Percentiles rank a stretch among this genome's conserved stretches.
Conservation (phyloP, 2,888 invertebrate genomes). For the Malacosoma neustria region DNA sequence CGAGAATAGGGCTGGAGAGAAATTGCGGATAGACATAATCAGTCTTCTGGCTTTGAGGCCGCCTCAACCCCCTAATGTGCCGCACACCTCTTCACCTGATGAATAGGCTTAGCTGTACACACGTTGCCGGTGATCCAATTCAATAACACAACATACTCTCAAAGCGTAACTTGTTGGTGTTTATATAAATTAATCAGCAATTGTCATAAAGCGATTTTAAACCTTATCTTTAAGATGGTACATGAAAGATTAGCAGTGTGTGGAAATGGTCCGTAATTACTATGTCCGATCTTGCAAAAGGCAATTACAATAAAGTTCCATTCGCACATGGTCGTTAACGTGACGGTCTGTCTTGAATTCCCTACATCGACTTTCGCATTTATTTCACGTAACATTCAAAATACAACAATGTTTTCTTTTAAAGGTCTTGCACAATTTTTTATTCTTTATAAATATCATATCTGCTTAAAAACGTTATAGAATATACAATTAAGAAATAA, state of each 20-base stretch:
- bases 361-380: constrained; percentile 46
- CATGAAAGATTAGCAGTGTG: constrained; percentile 29
- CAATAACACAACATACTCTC: constrained; percentile 27
- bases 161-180: constrained; percentile 25
- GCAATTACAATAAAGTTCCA: constrained; percentile 75
- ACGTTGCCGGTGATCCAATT: constrained; percentile 38
- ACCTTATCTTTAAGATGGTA: not conserved
- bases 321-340: constrained; percentile 73
- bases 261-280: constrained; percentile 64
- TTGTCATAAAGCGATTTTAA: not conserved
- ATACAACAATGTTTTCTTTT: too few species aligned
- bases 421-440: too few species aligned
- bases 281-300: constrained; percentile 72
- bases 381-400: constrained; percentile 42
- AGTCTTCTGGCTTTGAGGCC: constrained; percentile 75
- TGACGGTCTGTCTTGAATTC: constrained; percentile 67
- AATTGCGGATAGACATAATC: constrained; percentile 75
- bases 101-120: constrained; percentile 58
- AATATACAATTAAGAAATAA: too few species aligned
- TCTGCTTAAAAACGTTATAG: too few species aligned
- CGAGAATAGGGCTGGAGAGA: constrained; percentile 70
- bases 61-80: constrained; percentile 65
- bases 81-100: constrained; percentile 62
- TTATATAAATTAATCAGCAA: not conserved
- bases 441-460: too few species aligned